These are phyloP conservation scores for Trichopoda pennipes DNA, from an alignment of 2,888 invertebrate species.

Conservation along the genomic window DNA sequence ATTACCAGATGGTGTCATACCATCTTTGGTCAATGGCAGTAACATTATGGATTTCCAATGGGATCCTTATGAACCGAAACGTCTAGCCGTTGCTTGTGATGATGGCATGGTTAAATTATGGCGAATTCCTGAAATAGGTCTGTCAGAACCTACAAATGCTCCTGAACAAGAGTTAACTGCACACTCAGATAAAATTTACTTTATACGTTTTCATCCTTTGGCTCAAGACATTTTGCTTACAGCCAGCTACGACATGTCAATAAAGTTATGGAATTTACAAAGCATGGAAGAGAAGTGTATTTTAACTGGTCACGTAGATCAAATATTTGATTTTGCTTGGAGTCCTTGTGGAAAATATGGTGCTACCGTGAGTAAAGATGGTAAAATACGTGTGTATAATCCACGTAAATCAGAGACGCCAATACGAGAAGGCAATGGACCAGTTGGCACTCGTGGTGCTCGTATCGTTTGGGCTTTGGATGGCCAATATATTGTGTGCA, in stretches of 20 bases:
- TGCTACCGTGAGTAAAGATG: slow-evolving; percentile 95
- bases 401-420: slow-evolving; percentile 87
- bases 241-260: slow-evolving; percentile 93
- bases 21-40: slow-evolving; percentile 94
- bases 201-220: slow-evolving; percentile 94
- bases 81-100: slow-evolving; percentile 93
- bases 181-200: slow-evolving; percentile 94
- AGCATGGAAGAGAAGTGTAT: slow-evolving; percentile 85
- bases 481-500: slow-evolving; percentile 91
- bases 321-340: slow-evolving; percentile 96
- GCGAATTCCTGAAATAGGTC: slow-evolving; percentile 87
- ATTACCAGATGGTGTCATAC: slow-evolving; percentile 89
- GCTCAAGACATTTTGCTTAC: slow-evolving; percentile 92
- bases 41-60: slow-evolving; percentile 96
- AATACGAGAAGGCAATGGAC: slow-evolving; percentile 89
- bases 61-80: slow-evolving; percentile 93
- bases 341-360: slow-evolving; percentile 93
- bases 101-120: slow-evolving; percentile 92
- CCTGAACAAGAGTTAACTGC: slow-evolving; percentile 87
- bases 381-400: slow-evolving; percentile 88
- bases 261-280: slow-evolving; percentile 92
- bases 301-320: slow-evolving; percentile 89
- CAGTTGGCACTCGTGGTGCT: slow-evolving; percentile 94
- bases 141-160: slow-evolving; percentile 89
- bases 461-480: slow-evolving; percentile 94